Base-by-base conservation (phyloP, 2,888 invertebrate genomes). In the Celastrina argiolus region DNA sequence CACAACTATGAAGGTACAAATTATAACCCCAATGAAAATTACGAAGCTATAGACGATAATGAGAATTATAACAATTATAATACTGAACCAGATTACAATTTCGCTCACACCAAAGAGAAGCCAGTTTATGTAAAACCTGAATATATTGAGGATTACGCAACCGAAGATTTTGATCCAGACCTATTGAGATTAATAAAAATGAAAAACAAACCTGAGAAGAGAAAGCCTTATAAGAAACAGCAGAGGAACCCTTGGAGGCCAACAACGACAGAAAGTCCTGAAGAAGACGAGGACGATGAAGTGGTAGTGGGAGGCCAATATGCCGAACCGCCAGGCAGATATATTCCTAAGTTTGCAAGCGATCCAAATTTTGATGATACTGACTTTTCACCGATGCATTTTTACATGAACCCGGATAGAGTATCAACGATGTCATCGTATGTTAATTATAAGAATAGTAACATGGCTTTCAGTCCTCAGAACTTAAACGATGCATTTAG, bases 401-500 rank as follows among this genome's bases (percentile, higher is more conserved):
- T 74, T 1, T 78, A 74, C 34, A 66, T 74, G n/a, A 81, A 85
- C 36, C 68, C 78, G 0, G 80, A 83, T 7, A 67, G 73, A 6
- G 73, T 78, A 3, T 69, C 75, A 0, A 76, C 81, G 1, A 80
- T 80, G 10, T 90, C 90, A 0, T 82, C 87, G 1, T 90, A 90
- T 65, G 83, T 85, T 1, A 90, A 90, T 69, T 89, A 90, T 72
- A 89, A 87, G 73, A 78, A 90, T 69, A 84, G 90, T 66, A 91
- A 91, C 68, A 78, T 90, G 79, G 90, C 90, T 1, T 91, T 89
- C 63, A 90, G 87, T 71, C 89, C 90, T 12, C 91, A 91, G 74
- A 91, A 91, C 68, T 72, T 89, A n/a, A 90, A 91, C 66, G 89
- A 90, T 71, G 89, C 83, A 64, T 91, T 91, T 78, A 87, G 89